Evolutionary conservation across 2,888 invertebrate species (phyloP).

Genomic region (Adelognathus sp.): DNA sequence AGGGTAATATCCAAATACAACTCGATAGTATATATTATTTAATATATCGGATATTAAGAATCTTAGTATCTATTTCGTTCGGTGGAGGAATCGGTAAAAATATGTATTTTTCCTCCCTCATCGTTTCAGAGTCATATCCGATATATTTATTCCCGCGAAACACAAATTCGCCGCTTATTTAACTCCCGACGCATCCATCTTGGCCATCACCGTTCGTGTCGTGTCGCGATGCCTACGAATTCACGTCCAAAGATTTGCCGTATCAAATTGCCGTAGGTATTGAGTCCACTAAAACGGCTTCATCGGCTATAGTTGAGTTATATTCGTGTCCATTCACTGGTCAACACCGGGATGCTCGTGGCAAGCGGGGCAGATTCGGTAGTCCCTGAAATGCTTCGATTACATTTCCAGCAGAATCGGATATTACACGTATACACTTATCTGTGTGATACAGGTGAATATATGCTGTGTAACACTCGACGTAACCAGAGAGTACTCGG

Average conservation of each 20-base stretch:
- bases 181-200: too few relatives aligned
- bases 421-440: not conserved
- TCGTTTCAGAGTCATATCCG: too few relatives aligned
- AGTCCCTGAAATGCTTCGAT: slow-evolving; percentile 24
- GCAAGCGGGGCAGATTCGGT: slow-evolving; percentile 14
- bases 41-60: too few relatives aligned
- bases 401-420: slow-evolving; percentile 22
- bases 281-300: slow-evolving; percentile 11
- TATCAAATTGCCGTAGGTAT: not conserved
- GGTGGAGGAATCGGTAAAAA: too few relatives aligned
- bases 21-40: too few relatives aligned
- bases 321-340: slow-evolving; percentile 5
- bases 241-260: not conserved
- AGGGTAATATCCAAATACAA: too few relatives aligned
- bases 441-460: not conserved
- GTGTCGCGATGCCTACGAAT: too few relatives aligned
- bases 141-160: too few relatives aligned
- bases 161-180: too few relatives aligned
- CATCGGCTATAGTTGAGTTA: slow-evolving; percentile 32
- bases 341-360: not conserved
- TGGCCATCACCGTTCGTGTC: too few relatives aligned
- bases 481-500: not conserved
- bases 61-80: too few relatives aligned
- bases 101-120: too few relatives aligned
- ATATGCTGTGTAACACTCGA: not conserved